These are phyloP conservation scores for Tiliqua scincoides DNA, from an alignment of 2,113 vertebrate genomes.

Conservation along the genomic window DNA sequence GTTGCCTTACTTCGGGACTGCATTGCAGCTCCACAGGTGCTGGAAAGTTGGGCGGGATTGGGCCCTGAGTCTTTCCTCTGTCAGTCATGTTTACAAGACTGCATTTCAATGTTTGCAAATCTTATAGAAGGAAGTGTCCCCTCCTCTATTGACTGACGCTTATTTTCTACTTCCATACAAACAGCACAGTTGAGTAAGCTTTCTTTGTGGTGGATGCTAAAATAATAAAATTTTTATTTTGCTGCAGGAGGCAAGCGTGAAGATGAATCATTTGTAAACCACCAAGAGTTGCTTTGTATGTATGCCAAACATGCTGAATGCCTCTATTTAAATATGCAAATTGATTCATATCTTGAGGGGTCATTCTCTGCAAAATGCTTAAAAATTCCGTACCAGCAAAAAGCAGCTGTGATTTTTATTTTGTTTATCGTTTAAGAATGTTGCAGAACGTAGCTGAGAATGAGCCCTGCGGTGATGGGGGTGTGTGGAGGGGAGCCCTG, in stretches of 20 bases:
- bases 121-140: not conserved
- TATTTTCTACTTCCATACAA: not conserved
- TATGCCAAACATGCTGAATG: not conserved
- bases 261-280: not conserved
- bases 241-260: not conserved
- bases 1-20: too few species aligned
- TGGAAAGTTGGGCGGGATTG: too few species aligned
- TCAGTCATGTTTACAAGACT: not conserved
- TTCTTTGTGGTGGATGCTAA: not conserved
- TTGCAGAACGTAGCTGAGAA: not conserved
- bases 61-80: not conserved
- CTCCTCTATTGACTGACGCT: not conserved
- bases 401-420: not conserved
- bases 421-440: not conserved
- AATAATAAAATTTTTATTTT: too few species aligned
- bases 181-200: not conserved
- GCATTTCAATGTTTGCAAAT: not conserved
- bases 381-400: not conserved
- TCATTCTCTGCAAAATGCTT: not conserved
- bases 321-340: not conserved
- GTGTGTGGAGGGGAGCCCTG: too few species aligned
- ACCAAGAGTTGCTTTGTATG: not conserved
- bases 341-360: too few species aligned
- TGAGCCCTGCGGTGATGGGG: not conserved
- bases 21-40: too few species aligned